Evolutionary conservation across 2,888 invertebrate species (phyloP).

Genomic region (Beris morrisii): DNA sequence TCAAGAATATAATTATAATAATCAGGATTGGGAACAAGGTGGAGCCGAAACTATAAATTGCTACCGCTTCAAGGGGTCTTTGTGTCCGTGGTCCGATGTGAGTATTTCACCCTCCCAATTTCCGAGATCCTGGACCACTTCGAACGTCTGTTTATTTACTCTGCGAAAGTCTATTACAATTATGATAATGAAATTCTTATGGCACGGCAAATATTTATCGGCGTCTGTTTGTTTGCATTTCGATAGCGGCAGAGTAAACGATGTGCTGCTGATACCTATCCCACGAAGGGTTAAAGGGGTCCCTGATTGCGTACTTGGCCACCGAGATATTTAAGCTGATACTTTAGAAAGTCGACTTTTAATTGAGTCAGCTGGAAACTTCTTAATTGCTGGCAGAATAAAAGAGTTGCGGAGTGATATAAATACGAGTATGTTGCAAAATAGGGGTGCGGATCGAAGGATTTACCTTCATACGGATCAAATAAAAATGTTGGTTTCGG

Average conservation of each 20-base stretch:
- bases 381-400: slow-evolving; percentile 12
- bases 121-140: slow-evolving; percentile 2
- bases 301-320: background rate
- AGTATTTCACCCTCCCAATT: background rate
- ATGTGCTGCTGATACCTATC: background rate
- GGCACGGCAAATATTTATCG: slow-evolving; percentile 23
- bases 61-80: slow-evolving; percentile 19
- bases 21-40: slow-evolving; percentile 17
- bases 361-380: slow-evolving; percentile 26
- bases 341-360: slow-evolving; percentile 2
- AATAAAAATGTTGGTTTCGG: no score
- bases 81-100: background rate
- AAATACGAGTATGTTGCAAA: no score
- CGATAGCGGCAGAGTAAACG: background rate
- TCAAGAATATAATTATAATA: slow-evolving; percentile 35
- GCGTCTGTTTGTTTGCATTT: slow-evolving; percentile 23
- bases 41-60: slow-evolving; percentile 29
- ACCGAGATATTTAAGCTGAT: background rate
- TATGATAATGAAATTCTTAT: slow-evolving; percentile 28
- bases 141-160: slow-evolving; percentile 23
- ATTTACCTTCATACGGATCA: no score
- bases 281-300: background rate
- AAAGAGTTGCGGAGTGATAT: slow-evolving; percentile 7
- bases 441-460: no score
- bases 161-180: slow-evolving; percentile 26